These are phyloP conservation scores for Paradoxurus hermaphroditus DNA, from an alignment of 2,113 vertebrate genomes.

Conservation along the genomic window DNA sequence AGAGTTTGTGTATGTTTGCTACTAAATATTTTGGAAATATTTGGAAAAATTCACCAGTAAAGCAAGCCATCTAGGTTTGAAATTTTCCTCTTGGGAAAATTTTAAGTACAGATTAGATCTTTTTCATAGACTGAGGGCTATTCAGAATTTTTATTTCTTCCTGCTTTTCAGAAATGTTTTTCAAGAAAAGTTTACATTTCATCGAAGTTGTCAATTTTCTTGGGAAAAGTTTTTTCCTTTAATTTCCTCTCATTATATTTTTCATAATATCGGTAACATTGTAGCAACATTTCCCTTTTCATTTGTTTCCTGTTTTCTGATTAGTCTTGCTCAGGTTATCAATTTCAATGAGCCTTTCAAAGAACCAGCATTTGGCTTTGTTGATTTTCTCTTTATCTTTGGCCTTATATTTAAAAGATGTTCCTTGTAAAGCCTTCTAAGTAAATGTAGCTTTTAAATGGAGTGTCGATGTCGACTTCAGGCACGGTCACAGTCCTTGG, in stretches of 20 bases:
- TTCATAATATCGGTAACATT: background rate
- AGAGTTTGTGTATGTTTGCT: background rate
- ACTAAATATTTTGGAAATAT: background rate
- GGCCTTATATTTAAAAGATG: background rate
- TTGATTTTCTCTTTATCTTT: background rate
- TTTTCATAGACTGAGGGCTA: background rate
- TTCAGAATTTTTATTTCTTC: constrained; percentile 7
- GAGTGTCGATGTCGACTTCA: background rate
- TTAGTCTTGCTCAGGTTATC: background rate
- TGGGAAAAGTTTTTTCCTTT: background rate
- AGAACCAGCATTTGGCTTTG: background rate
- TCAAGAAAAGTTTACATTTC: background rate
- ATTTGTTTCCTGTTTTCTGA: background rate
- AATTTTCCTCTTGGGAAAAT: background rate
- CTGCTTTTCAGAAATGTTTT: background rate
- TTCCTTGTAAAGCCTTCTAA: background rate
- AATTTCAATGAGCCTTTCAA: background rate
- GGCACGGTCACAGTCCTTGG: background rate
- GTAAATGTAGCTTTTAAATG: background rate
- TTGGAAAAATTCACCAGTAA: constrained; percentile 6
- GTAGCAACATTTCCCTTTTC: background rate
- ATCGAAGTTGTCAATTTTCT: background rate
- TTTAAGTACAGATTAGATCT: background rate
- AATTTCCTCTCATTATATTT: background rate
- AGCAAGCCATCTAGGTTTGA: background rate